phyloP scores from a whole-genome alignment of 2,888 invertebrate genomes.

The Tipula confusa region DNA sequence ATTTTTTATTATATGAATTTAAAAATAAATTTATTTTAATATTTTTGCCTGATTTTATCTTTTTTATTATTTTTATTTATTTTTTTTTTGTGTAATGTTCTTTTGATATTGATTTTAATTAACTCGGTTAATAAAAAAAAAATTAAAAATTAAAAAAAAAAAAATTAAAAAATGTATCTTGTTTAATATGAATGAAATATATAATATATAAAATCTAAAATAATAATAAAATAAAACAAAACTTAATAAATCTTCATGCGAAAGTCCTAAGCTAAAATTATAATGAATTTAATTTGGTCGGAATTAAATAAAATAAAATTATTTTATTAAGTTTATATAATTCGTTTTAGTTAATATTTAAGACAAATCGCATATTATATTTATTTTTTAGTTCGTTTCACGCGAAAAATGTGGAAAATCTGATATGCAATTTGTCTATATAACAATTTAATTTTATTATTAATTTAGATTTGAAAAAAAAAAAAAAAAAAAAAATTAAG shows the following conservation, averaged over 20 bases:
- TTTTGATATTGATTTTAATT: background rate
- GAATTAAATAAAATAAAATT: background rate
- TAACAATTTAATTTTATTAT: background rate
- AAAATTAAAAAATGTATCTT: too few relatives aligned
- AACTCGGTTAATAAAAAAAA: background rate
- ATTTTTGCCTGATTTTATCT: background rate
- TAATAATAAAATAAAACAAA: background rate
- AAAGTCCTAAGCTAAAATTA: constrained; percentile 9
- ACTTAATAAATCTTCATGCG: background rate
- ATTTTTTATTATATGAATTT: constrained; percentile 13
- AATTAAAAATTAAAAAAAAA: background rate
- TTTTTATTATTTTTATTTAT: background rate
- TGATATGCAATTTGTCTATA: background rate
- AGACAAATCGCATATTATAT: background rate
- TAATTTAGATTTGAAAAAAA: background rate
- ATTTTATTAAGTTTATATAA: background rate
- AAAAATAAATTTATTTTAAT: background rate
- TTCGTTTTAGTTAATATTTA: background rate
- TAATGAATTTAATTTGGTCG: background rate
- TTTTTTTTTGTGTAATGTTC: background rate
- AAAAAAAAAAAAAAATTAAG: background rate
- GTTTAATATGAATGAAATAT: background rate
- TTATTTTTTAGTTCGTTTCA: background rate
- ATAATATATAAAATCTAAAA: constrained; percentile 3
- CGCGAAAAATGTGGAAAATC: background rate